Evolutionary conservation across 30 jellyfish, hydroid and myxozoan genomes (phyloP).

Genomic region (Hydractinia echinata): DNA sequence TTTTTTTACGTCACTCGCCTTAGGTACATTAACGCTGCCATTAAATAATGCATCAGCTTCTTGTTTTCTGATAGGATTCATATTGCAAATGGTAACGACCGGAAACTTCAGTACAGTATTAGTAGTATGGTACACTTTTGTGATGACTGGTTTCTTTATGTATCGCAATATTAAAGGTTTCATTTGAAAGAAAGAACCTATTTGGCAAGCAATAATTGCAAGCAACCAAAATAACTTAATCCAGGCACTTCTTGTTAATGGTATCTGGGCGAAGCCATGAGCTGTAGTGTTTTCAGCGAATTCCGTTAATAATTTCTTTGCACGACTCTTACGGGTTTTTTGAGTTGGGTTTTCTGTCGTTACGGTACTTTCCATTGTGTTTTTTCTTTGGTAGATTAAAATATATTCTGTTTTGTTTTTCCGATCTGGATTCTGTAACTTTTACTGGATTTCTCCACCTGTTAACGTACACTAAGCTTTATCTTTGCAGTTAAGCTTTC

Average conservation of each 20-base stretch:
- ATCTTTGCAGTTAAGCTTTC: too few relatives aligned
- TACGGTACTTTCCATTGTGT: too few relatives aligned
- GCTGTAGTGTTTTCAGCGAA: conserved; percentile 18
- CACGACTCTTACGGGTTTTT: neutral
- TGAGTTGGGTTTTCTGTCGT: too few relatives aligned
- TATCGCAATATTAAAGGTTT: neutral
- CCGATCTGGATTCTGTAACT: too few relatives aligned
- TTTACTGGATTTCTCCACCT: too few relatives aligned
- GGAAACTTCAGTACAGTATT: neutral
- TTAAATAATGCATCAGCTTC: neutral
- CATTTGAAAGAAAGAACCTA: neutral
- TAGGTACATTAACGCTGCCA: neutral
- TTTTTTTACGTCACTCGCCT: neutral
- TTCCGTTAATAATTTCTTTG: neutral
- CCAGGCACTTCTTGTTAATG: neutral
- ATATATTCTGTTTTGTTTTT: too few relatives aligned
- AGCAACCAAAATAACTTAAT: neutral
- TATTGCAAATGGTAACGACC: conserved; percentile 11
- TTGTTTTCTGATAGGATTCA: neutral
- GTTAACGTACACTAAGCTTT: too few relatives aligned
- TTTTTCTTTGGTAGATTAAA: too few relatives aligned
- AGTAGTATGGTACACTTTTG: neutral
- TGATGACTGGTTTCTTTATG: conserved; percentile 1
- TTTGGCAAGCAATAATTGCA: conserved; percentile 9
- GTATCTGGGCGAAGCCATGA: conserved; percentile 14